Evolutionary conservation across 2,113 vertebrate genomes (phyloP).

Genomic region (Mugil cephalus): DNA sequence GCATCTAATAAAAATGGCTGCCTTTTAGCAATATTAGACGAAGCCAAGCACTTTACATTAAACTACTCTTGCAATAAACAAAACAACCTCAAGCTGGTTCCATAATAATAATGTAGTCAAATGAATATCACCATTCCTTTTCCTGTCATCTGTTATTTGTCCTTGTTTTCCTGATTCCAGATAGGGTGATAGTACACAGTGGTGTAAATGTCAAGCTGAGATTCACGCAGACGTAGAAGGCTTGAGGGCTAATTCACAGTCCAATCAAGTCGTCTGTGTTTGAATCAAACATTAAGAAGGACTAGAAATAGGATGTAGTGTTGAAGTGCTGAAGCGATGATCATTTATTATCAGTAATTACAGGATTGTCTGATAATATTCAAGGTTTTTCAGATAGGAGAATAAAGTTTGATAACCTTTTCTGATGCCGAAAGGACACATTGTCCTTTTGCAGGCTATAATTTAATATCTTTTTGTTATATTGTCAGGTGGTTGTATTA

Average conservation of each 20-base stretch:
- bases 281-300: conserved; percentile 29
- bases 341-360: conserved; percentile 28
- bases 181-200: not conserved
- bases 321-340: conserved; percentile 44
- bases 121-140: conserved; percentile 6
- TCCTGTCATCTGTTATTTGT: not conserved
- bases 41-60: not conserved
- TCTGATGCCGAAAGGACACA: too few species aligned
- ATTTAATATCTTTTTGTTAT: not conserved
- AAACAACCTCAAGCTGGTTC: not conserved
- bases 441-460: not conserved
- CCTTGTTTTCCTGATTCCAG: not conserved
- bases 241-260: conserved; percentile 45
- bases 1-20: not conserved
- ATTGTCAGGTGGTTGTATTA: not conserved
- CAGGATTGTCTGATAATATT: not conserved
- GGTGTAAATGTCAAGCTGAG: conserved; percentile 38
- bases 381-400: not conserved
- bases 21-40: not conserved
- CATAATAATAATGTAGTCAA: not conserved
- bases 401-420: not conserved
- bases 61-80: conserved; percentile 18
- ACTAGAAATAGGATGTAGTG: conserved; percentile 18
- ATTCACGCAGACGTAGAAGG: conserved; percentile 24
- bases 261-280: conserved; percentile 37